Evolutionary conservation across 2,113 vertebrate species (phyloP), one percentile per base, ranked within the genome.

Genomic region (Paramisgurnus dabryanus): DNA sequence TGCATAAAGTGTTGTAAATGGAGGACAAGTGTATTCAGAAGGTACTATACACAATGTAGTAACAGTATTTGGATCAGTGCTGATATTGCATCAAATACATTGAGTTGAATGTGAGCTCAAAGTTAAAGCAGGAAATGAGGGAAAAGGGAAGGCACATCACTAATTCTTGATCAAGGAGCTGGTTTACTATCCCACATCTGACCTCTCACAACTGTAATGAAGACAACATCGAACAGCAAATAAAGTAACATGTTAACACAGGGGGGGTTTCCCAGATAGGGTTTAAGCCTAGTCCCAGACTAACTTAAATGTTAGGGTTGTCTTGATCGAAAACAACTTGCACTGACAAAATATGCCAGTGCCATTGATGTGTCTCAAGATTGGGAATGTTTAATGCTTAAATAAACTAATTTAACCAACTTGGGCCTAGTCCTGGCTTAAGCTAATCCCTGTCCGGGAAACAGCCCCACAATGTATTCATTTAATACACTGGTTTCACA

Each of bases 91-190:
- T 74, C n/a, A 27, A 78, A 60, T 82, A 57, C 40, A 39, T 43
- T 49, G 15, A 39, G 5, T 12, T 65, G 67, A 45, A 65, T 61
- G 60, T 66, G 50, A 47, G 22, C 12, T 79, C 64, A 50, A 41
- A 50, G 39, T 50, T 55, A 45, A 22, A 58, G 47, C 10, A 57
- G 40, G 57, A 50, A 17, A 39, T 57, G 63, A 22, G 66, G 49
- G 7, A 60, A 60, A 18, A 71, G 71, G 76, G 82, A 91, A 90
- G 90, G 87, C 89, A 91, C 89, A 83, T 88, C 87, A 67, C 76
- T 87, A 82, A 74, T 76, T 69, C 67, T 76, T 87, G 83, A 74
- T 67, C 66, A 65, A 76, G 69, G 63, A 3, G 61, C 55, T 40
- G 39, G 67, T 60, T 79, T 72, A 63, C 85, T 85, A 68, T 71